phyloP scores from a whole-genome alignment of 2,113 vertebrate genomes.

The Melanerpes formicivorus region DNA sequence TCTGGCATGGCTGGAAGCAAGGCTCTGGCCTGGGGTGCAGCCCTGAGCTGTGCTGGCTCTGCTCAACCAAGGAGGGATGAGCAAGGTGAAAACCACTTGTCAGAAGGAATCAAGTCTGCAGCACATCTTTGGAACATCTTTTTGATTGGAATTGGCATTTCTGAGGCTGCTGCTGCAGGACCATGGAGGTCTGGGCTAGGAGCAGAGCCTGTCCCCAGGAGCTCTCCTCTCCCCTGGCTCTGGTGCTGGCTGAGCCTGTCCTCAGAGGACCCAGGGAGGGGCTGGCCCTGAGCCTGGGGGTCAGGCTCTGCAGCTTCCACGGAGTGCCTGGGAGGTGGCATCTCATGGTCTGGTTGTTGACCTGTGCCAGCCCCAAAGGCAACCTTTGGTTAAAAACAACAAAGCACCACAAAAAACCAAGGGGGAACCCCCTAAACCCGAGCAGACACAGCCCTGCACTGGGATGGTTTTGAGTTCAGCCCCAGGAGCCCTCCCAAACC shows the following conservation, averaged over 20 bases:
- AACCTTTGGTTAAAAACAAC: background rate
- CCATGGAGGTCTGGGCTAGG: rapidly evolving
- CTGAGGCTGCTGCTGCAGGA: background rate
- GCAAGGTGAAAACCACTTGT: background rate
- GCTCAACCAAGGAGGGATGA: background rate
- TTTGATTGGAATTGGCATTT: background rate
- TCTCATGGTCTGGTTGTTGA: background rate
- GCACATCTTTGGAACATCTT: rapidly evolving
- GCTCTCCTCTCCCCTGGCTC: background rate
- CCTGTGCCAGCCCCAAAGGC: background rate
- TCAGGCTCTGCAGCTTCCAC: background rate
- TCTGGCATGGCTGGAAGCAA: rapidly evolving
- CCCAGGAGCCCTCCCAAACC: too few relatives aligned
- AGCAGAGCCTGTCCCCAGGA: background rate
- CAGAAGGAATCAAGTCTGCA: background rate
- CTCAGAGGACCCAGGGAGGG: background rate
- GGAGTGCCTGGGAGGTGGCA: background rate
- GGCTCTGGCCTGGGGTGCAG: background rate
- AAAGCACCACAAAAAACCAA: too few relatives aligned
- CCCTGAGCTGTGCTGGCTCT: rapidly evolving
- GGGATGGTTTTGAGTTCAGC: background rate
- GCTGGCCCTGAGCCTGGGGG: background rate
- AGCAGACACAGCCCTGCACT: rapidly evolving
- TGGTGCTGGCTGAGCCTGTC: rapidly evolving
- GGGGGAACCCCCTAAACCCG: rapidly evolving